These are phyloP conservation scores for Bugulina stolonifera DNA, from an alignment of 2,888 invertebrate genomes.

Conservation along the genomic window DNA sequence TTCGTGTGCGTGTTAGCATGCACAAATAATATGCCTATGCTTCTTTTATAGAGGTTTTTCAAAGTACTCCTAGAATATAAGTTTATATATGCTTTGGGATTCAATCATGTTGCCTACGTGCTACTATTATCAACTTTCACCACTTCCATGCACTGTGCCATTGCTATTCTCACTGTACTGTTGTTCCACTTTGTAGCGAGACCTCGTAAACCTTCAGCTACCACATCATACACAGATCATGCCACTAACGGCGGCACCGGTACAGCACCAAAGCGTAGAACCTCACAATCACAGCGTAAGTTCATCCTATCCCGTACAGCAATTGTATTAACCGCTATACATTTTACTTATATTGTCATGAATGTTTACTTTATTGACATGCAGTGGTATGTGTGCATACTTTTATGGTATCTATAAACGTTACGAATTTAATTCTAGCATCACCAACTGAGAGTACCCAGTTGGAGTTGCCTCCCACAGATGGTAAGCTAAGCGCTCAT, in stretches of 20 bases:
- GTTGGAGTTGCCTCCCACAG: background rate
- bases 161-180: background rate
- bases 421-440: background rate
- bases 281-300: constrained; percentile 24
- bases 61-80: too few species aligned
- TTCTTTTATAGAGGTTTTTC: background rate
- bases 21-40: background rate
- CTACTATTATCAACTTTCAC: too few species aligned
- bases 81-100: too few species aligned
- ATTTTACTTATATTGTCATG: too few species aligned
- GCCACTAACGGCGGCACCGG: background rate
- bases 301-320: too few species aligned
- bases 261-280: background rate
- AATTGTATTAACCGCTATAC: too few species aligned
- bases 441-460: background rate
- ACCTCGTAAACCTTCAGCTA: background rate
- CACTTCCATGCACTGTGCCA: background rate
- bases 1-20: background rate
- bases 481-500: background rate
- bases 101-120: too few species aligned
- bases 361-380: too few species aligned
- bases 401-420: too few species aligned
- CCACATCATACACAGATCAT: constrained; percentile 6
- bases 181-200: background rate
- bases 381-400: too few species aligned